Base-by-base conservation (phyloP, 2,888 invertebrate species). In the Onthophagus sagittarius region DNA sequence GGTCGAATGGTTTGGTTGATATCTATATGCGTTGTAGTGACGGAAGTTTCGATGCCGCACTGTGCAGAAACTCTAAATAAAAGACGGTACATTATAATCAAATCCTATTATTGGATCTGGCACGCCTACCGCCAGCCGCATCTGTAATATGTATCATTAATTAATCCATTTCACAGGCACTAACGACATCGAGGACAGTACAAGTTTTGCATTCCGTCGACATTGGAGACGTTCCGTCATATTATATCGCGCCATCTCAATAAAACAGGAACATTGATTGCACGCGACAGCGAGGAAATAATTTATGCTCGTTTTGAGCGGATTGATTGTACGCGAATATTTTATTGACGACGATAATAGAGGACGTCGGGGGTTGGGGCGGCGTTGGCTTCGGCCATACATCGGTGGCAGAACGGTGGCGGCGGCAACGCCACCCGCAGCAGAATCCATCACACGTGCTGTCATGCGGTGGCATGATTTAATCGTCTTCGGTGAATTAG, bases 241-340 rank as follows among this genome's bases (percentile, higher is more conserved):
- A 53, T 53, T 31, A 67, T 67, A 67, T 67, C 32, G 67, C 67
- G 32, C 67, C 67, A 15, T 23, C n/a, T 67, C 67, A 67, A 67
- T 67, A 67, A 67, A 67, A 67, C 67, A 67, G 15, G 15, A n/a
- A n/a, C 67, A 67, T 67, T 67, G 67, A 67, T 67, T 67, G 67
- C 67, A 67, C 32, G 67, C 67, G 67, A 67, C 23, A 67, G 15
- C 14, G 71, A 70, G 69, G 53, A 71, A 74, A 75, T 75, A 75
- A 75, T 75, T 74, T 74, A 75, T 70, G 74, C 71, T 69, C 73
- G 32, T 71, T 33, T 63, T 32, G 15, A 32, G 73, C 75, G 74
- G 75, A 76, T 76, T 76, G 67, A 67, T 67, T 67, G 67, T 67
- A 67, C 67, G 15, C 31, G 11, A 32, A 67, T 67, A 67, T 67